Evolutionary conservation across 2,888 invertebrate genomes (phyloP).

Genomic region (Mechanitis mazaeus): DNA sequence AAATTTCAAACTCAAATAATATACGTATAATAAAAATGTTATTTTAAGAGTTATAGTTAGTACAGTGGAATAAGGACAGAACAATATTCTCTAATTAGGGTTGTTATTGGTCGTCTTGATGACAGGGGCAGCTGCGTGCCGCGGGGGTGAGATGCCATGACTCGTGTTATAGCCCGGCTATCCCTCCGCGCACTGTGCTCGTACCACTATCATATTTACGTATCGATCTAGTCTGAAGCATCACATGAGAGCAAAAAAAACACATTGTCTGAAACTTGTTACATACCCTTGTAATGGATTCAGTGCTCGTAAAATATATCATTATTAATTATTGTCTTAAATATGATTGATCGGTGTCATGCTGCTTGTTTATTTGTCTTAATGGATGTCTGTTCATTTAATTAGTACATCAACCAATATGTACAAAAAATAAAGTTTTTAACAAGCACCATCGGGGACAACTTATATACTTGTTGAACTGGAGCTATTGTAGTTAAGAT

Average conservation of each 20-base stretch:
- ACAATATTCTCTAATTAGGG: constrained; percentile 36
- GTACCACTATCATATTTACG: constrained; percentile 23
- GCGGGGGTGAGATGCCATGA: constrained; percentile 57
- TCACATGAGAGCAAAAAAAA: not conserved
- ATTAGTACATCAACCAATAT: too few species aligned
- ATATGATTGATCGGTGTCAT: constrained; percentile 15
- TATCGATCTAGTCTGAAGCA: constrained; percentile 29
- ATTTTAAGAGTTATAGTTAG: too few species aligned
- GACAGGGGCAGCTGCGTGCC: constrained; percentile 48
- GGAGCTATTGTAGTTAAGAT: too few species aligned
- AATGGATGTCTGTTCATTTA: not conserved
- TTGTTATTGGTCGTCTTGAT: constrained; percentile 44
- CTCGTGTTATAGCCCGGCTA: constrained; percentile 31
- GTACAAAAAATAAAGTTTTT: too few species aligned
- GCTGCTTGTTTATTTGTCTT: not conserved
- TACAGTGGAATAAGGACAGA: constrained; percentile 1
- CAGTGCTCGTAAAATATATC: too few species aligned
- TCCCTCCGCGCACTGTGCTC: constrained; percentile 45
- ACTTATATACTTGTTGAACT: too few species aligned
- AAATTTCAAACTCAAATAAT: too few species aligned
- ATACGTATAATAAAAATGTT: too few species aligned
- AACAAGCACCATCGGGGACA: not conserved
- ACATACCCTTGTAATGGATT: too few species aligned
- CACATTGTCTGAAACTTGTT: not conserved
- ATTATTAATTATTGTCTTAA: constrained; percentile 28